Percentiles rank a stretch among this genome's conserved stretches.
These are phyloP conservation scores for Hycleus phaleratus DNA, from an alignment of 1,140 invertebrate genomes.

Conservation along the genomic window DNA sequence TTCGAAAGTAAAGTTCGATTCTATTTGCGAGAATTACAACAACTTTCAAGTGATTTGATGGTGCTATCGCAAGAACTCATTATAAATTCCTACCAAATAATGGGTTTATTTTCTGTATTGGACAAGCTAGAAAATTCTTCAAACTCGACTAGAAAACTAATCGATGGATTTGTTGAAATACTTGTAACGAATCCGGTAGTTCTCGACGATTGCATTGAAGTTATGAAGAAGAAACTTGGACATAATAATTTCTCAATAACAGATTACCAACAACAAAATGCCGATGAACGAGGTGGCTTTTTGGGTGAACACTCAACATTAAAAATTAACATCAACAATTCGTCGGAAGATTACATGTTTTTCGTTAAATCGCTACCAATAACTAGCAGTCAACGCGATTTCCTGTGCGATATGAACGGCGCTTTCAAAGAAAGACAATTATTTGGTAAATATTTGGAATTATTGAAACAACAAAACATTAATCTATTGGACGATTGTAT, in stretches of 20 bases:
- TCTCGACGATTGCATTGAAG: neutral
- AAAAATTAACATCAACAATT: neutral
- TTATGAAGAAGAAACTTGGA: neutral
- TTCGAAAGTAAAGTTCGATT: no score
- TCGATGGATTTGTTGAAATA: no score
- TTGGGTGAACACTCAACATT: constrained; percentile 15
- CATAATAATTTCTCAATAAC: neutral
- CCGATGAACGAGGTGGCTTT: constrained; percentile 7
- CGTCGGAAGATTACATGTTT: constrained; percentile 1
- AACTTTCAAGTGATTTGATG: no score
- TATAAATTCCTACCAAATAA: no score
- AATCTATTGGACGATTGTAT: constrained; percentile 2
- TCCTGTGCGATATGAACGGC: constrained; percentile 1
- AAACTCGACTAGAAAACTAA: no score
- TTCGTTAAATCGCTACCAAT: constrained; percentile 7
- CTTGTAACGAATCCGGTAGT: neutral
- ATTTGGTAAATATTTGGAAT: constrained; percentile 1
- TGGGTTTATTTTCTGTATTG: no score
- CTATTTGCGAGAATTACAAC: no score
- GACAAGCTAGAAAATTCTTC: no score
- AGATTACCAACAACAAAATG: constrained; percentile 1
- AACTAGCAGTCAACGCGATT: constrained; percentile 5
- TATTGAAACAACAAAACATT: constrained; percentile 2
- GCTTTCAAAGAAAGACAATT: constrained; percentile 8
- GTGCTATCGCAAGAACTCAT: no score